Conservation (phyloP, 2,797 vertebrate genomes). For the Spizella passerina region DNA sequence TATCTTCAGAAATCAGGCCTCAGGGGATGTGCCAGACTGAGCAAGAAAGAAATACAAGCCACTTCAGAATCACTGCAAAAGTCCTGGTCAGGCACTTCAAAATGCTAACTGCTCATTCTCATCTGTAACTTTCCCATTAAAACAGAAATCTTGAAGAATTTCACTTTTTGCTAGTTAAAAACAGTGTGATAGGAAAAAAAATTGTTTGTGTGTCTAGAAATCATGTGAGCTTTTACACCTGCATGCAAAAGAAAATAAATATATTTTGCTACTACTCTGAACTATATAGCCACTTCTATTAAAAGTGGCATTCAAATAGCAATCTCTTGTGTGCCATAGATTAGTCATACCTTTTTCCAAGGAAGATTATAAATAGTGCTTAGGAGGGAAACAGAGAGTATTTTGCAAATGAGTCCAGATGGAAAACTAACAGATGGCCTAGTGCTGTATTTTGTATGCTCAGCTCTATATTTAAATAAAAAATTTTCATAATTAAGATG, state of each 20-base stretch:
- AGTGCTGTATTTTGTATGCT: constrained; percentile 78
- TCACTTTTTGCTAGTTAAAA: neutral
- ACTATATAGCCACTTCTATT: constrained; percentile 70
- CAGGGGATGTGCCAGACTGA: neutral
- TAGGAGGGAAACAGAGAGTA: constrained; percentile 66
- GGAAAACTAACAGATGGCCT: constrained; percentile 83
- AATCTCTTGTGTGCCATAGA: constrained; percentile 69
- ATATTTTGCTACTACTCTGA: constrained; percentile 68
- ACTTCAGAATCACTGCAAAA: neutral
- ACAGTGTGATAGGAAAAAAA: neutral
- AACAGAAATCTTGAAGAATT: neutral
- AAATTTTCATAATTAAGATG: constrained; percentile 82
- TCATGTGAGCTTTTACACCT: constrained; percentile 28
- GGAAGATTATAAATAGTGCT: constrained; percentile 80
- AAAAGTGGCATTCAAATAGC: constrained; percentile 77
- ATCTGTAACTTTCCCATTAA: neutral
- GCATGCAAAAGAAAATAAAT: constrained; percentile 64
- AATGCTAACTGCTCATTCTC: neutral
- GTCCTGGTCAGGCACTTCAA: neutral
- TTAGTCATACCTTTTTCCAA: constrained; percentile 81
- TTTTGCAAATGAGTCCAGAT: constrained; percentile 83
- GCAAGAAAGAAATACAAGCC: neutral
- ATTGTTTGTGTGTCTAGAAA: neutral
- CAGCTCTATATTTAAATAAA: constrained; percentile 81
- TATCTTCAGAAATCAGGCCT: neutral